Base-by-base conservation (phyloP, 1,140 invertebrate species). In the Ips typographus region DNA sequence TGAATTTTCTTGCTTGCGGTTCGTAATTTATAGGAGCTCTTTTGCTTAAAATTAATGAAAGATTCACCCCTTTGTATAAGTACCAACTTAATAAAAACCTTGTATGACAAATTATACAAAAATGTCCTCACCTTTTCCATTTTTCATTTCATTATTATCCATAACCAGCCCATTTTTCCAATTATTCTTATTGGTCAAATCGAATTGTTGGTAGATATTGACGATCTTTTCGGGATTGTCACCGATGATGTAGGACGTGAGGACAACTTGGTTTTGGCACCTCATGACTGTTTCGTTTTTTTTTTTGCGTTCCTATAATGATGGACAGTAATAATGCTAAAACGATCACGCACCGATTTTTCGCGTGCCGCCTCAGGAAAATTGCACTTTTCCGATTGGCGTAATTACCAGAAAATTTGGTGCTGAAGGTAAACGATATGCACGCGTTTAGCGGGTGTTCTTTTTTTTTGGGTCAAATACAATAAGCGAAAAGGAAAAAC, bases 161-260 rank as follows among this genome's bases (percentile, higher is more conserved):
- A 38, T 68, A 42, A 53, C 5, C n/a, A 51, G 44, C 1, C 56
- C 37, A 38, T 52, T 60, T 41, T 51, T 52, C 39, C 56, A 52
- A 37, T 60, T 68, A 2, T 61, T 55, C 2, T 58, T 58, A 39
- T 52, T 60, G 36, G 42, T 62, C 4, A 62, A 7, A n/a, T 68
- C 40, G 39, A 68, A 60, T 7, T 59, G 56, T 40, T 68, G 65
- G 41, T 55, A 68, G 22, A 68, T 68, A 44, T 68, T 51, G 1
- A 68, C 65, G 40, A 68, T 62, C 7, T 68, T 68, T 49, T 68
- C 67, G 3, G 58, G 59, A 44, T 68, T 42, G 8, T 60, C 57
- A 1, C 60, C 60, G 59, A 62, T 62, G 36, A 68, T 68, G 22
- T 68, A 68, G 7, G 67, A 68, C 37, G 67, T 68, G 7, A 68